These are phyloP conservation scores for Ganaspis sp. DNA, from an alignment of 1,140 invertebrate species.

Conservation along the genomic window DNA sequence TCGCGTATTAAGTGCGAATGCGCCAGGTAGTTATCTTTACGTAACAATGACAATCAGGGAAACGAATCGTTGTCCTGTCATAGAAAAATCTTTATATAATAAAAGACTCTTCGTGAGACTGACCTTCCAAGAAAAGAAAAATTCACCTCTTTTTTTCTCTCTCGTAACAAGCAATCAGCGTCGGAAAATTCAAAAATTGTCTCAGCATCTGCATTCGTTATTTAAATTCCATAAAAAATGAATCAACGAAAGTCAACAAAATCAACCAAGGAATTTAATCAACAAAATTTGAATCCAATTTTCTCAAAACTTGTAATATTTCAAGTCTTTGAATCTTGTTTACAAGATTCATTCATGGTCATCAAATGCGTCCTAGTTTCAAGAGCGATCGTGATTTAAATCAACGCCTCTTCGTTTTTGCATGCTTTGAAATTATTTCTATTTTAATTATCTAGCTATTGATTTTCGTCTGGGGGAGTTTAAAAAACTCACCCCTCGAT, in stretches of 20 bases:
- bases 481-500: constrained; percentile 22
- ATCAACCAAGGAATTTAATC: no score
- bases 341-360: constrained; percentile 7
- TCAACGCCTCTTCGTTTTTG: background rate
- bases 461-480: background rate
- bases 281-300: no score
- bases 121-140: background rate
- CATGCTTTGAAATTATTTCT: background rate
- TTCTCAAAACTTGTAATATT: no score
- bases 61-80: background rate
- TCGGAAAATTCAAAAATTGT: background rate
- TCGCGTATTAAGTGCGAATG: constrained; percentile 32
- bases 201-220: background rate
- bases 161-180: background rate
- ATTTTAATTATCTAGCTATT: no score
- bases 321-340: constrained; percentile 1
- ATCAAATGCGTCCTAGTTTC: constrained; percentile 24
- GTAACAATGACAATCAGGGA: constrained; percentile 32
- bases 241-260: no score
- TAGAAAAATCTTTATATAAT: background rate
- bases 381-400: background rate
- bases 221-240: no score
- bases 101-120: background rate
- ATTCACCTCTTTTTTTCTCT: background rate
- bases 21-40: constrained; percentile 44